These are phyloP conservation scores for Musca vetustissima DNA, from an alignment of 1,140 invertebrate species.

Conservation along the genomic window DNA sequence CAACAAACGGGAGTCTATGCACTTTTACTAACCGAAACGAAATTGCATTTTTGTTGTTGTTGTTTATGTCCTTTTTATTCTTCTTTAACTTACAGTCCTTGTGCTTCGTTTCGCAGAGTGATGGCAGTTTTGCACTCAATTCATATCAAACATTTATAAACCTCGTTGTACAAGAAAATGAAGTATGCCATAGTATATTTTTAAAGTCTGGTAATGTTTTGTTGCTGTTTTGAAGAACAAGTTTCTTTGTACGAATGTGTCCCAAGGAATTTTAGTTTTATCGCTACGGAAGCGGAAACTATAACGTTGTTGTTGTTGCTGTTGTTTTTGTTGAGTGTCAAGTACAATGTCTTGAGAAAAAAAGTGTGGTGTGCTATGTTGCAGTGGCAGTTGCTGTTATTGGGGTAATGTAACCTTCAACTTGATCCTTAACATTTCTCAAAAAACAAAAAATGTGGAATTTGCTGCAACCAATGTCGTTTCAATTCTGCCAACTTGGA, in stretches of 20 bases:
- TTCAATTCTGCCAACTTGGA: neutral
- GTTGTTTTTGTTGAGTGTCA: conserved; percentile 20
- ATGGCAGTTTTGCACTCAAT: conserved; percentile 20
- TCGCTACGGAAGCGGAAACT: conserved; percentile 1
- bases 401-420: conserved; percentile 25
- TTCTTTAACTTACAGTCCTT: no score
- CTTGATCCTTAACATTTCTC: conserved; percentile 19
- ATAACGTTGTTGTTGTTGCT: no score
- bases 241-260: neutral
- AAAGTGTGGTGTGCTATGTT: neutral
- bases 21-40: no score
- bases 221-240: neutral
- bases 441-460: neutral
- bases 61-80: neutral
- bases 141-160: conserved; percentile 2
- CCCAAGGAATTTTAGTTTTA: neutral
- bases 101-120: no score
- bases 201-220: neutral
- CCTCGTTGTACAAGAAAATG: neutral
- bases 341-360: conserved; percentile 6
- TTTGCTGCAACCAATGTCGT: neutral
- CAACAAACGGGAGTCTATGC: no score
- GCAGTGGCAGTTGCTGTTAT: neutral
- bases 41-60: no score
- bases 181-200: neutral